Base-by-base conservation (phyloP, 2,888 invertebrate species). In the Notocelia uddmanniana region DNA sequence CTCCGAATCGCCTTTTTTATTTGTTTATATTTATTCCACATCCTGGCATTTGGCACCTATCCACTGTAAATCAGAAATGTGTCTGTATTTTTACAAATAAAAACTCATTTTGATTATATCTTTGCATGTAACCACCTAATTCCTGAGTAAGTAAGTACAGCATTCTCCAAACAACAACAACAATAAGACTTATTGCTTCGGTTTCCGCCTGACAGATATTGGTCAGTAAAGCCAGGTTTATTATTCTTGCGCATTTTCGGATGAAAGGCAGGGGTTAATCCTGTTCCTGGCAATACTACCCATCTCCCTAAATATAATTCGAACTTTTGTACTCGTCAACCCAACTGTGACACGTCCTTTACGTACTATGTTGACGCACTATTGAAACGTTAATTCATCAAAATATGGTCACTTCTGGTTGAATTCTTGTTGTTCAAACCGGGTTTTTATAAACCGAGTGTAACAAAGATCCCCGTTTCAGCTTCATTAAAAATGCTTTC, bases 171-270 rank as follows among this genome's bases (percentile, higher is more conserved):
- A 26, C 15, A 37, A 41, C n/a, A 48, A 58, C 19, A 71, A 60
- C 41, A 66, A 66, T 50, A 70, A 41, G 31, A 37, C 10, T 71
- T 62, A n/a, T n/a, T 19, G 37, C 15, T 59, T 62, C 18, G 48
- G 18, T 23, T 67, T 60, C 60, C 67, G 50, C 55, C 67, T 68
- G 55, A 68, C 48, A 45, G 60, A 55, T 23, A 71, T 48, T 54
- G 60, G 72, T 50, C 55, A 60, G 67, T 34, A 55, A 60, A 71
- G 45, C 66, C 59, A 67, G 55, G 67, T 55, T 5, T 60, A 71
- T 71, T 71, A 67, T 72, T 55, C 60, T 59, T 34, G 55, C 50
- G 67, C 45, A 72, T 72, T 71, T 71, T 62, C 67, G 62, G 67
- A 60, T 68, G 67, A 62, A 62, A 37, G 60, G 72, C 48, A 62